These are phyloP conservation scores for Hydraecia micacea DNA, from an alignment of 2,888 invertebrate genomes.

Conservation along the genomic window DNA sequence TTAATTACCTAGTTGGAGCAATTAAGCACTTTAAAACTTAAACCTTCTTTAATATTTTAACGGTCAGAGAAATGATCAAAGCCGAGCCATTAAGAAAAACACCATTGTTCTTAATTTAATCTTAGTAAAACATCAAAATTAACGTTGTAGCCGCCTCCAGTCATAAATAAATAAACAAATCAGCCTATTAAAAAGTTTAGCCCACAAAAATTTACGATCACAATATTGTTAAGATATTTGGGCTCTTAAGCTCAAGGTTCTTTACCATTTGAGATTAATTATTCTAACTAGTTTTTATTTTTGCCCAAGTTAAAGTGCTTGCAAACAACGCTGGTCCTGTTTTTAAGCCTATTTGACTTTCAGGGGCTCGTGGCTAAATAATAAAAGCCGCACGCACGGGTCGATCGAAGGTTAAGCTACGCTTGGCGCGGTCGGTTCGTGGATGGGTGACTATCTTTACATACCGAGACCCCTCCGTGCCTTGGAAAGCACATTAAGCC, in stretches of 20 bases:
- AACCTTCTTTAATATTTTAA: conserved; percentile 19
- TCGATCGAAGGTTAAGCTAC: background rate
- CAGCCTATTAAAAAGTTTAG: conserved; percentile 68
- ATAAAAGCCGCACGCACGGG: background rate
- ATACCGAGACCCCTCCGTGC: background rate
- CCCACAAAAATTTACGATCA: conserved; percentile 65
- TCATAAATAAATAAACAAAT: conserved; percentile 68
- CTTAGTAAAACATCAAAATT: conserved; percentile 50
- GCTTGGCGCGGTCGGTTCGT: background rate
- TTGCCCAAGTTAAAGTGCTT: conserved; percentile 14
- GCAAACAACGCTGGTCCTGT: background rate
- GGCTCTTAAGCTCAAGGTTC: conserved; percentile 32
- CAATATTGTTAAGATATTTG: conserved; percentile 67
- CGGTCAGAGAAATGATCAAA: conserved; percentile 15
- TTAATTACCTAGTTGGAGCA: background rate
- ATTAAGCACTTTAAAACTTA: conserved; percentile 12
- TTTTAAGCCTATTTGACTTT: background rate
- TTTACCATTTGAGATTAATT: conserved; percentile 30
- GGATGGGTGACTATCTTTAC: background rate
- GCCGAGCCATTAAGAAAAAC: conserved; percentile 30
- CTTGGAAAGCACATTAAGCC: background rate
- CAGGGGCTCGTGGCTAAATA: background rate
- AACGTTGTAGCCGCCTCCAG: conserved; percentile 46
- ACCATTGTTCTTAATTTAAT: conserved; percentile 43
- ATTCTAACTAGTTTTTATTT: conserved; percentile 23